A percentile compares a stretch with the other conserved stretches of the same genome.
Evolutionary conservation across 2,113 vertebrate species (phyloP).

Genomic region (Tyrannus savana): DNA sequence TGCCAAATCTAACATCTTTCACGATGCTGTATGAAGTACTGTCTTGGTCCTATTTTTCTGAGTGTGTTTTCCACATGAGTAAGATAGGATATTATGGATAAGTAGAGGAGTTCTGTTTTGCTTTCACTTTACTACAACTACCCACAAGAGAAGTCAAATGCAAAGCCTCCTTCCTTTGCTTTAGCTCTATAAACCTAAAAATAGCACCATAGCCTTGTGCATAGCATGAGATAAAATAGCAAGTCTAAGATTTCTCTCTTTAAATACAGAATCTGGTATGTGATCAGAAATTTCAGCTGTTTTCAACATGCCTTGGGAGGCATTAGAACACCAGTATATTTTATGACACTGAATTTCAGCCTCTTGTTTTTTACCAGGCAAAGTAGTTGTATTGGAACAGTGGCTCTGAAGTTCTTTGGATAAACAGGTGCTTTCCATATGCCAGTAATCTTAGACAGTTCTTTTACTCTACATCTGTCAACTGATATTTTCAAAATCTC

Average conservation of each 20-base stretch:
- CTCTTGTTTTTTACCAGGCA: background rate
- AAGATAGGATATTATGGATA: background rate
- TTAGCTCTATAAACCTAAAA: background rate
- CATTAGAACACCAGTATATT: background rate
- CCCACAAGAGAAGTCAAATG: background rate
- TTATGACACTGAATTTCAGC: background rate
- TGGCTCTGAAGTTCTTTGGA: background rate
- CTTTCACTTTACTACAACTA: background rate
- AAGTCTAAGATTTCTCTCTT: conserved; percentile 19
- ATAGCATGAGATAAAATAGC: conserved; percentile 3
- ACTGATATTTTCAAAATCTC: background rate
- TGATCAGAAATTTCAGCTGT: conserved; percentile 26
- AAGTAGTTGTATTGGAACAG: background rate
- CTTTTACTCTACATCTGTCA: background rate
- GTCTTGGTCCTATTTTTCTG: background rate
- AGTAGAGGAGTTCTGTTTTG: background rate
- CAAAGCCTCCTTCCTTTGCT: background rate
- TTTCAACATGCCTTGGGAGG: background rate
- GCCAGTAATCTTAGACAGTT: conserved; percentile 2
- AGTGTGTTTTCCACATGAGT: background rate
- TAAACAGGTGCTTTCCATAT: conserved; percentile 18
- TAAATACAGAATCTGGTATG: conserved; percentile 40
- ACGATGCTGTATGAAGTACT: background rate
- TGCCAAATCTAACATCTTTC: background rate
- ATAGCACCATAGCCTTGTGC: background rate